Percentiles rank a stretch among this genome's conserved stretches.
phyloP scores from a whole-genome alignment of 2,797 vertebrate genomes.

The Hafferia zeledoni region DNA sequence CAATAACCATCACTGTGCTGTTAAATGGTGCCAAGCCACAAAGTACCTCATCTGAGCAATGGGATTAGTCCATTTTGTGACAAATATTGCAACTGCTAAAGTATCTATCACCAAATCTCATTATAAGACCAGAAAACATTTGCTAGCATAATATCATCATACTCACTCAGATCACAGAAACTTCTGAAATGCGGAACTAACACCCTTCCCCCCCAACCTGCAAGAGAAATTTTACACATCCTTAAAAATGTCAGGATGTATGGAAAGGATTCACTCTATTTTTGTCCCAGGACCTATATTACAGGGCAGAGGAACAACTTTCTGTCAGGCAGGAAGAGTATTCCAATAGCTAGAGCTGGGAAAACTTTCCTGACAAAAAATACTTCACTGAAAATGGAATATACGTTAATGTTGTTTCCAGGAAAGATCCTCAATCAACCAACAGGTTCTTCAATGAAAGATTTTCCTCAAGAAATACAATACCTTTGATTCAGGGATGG shows the following conservation, averaged over 20 bases:
- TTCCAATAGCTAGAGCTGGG: neutral
- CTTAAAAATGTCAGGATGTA: neutral
- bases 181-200: neutral
- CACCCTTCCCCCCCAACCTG: neutral
- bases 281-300: constrained; percentile 4
- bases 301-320: neutral
- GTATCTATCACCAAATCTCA: neutral
- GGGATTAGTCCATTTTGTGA: neutral
- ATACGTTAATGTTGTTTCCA: neutral
- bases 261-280: neutral
- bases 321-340: neutral
- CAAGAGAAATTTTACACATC: neutral
- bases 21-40: constrained; percentile 4
- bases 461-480: neutral
- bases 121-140: neutral
- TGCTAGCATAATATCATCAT: neutral
- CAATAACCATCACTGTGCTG: neutral
- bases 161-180: neutral
- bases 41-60: neutral
- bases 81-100: neutral
- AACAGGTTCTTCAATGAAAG: neutral
- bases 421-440: neutral
- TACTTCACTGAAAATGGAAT: neutral
- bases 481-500: neutral
- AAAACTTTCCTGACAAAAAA: neutral